Percentiles rank a stretch among this genome's conserved stretches.
Conservation (phyloP, 2,113 vertebrate genomes). For the Pao palembangensis region DNA sequence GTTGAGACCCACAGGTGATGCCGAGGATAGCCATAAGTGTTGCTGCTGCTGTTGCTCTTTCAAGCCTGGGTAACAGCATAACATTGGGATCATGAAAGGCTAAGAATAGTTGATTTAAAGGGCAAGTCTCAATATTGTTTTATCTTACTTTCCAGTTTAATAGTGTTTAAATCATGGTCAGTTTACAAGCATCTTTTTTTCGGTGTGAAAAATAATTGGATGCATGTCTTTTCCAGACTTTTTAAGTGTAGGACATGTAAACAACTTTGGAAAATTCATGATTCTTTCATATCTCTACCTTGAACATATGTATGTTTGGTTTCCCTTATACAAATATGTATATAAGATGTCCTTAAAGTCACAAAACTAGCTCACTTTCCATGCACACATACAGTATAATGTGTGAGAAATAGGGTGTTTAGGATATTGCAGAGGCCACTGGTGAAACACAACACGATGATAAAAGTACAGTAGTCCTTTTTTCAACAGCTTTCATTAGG, state of each 20-base stretch:
- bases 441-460: slow-evolving; percentile 53
- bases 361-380: too few relatives aligned
- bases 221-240: too few relatives aligned
- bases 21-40: not conserved
- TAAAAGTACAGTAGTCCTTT: slow-evolving; percentile 58
- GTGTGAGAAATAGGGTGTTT: slow-evolving; percentile 43
- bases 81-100: too few relatives aligned
- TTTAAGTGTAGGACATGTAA: too few relatives aligned
- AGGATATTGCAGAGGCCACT: slow-evolving; percentile 40
- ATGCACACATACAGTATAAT: not conserved
- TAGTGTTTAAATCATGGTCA: too few relatives aligned
- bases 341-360: not conserved
- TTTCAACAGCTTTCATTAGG: slow-evolving; percentile 66
- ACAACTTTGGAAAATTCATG: not conserved
- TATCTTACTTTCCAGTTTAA: too few relatives aligned
- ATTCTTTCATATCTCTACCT: not conserved
- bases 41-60: too few relatives aligned
- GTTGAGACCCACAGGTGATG: not conserved
- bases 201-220: not conserved
- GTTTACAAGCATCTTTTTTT: too few relatives aligned
- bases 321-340: not conserved
- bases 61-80: too few relatives aligned
- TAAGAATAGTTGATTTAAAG: too few relatives aligned
- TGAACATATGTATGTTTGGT: not conserved
- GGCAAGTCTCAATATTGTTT: too few relatives aligned